A percentile compares a stretch with the other conserved stretches of the same genome.
Evolutionary conservation across 2,888 invertebrate genomes (phyloP).

Genomic region (Zaprionus obscuricornis): DNA sequence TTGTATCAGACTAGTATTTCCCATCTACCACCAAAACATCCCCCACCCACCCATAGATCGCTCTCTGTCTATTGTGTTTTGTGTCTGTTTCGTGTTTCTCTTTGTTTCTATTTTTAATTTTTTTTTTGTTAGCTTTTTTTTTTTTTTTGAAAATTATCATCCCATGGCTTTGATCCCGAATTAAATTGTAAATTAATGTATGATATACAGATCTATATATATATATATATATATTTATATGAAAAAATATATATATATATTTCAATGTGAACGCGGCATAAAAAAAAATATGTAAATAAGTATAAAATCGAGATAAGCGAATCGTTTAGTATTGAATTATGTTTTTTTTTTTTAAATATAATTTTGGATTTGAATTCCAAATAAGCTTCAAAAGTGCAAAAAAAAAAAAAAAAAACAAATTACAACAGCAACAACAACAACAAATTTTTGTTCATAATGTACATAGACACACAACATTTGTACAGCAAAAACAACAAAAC

Average conservation of each 20-base stretch:
- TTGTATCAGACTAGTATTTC: too few relatives aligned
- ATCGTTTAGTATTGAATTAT: conserved; percentile 32
- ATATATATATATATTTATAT: not conserved
- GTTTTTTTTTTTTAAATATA: too few relatives aligned
- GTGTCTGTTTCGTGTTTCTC: too few relatives aligned
- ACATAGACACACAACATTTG: conserved; percentile 48
- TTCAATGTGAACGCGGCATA: conserved; percentile 19
- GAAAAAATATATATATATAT: not conserved
- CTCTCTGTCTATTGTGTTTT: not conserved
- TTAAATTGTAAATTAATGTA: conserved; percentile 45
- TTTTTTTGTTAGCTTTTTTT: too few relatives aligned
- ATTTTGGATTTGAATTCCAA: conserved; percentile 33
- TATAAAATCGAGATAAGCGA: conserved; percentile 25
- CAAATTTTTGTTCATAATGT: conserved; percentile 65
- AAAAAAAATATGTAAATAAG: conserved; percentile 59
- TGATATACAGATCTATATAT: conserved; percentile 32
- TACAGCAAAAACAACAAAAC: too few relatives aligned
- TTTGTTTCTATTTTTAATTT: too few relatives aligned
- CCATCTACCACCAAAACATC: too few relatives aligned
- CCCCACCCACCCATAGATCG: not conserved
- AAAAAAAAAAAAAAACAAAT: conserved; percentile 13
- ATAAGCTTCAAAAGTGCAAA: conserved; percentile 50
- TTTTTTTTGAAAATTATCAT: too few relatives aligned
- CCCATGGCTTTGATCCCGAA: conserved; percentile 26
- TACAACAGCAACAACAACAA: conserved; percentile 36